A percentile compares a stretch with the other conserved stretches of the same genome.
Conservation (phyloP, 2,113 vertebrate genomes). For the Eolophus roseicapilla region DNA sequence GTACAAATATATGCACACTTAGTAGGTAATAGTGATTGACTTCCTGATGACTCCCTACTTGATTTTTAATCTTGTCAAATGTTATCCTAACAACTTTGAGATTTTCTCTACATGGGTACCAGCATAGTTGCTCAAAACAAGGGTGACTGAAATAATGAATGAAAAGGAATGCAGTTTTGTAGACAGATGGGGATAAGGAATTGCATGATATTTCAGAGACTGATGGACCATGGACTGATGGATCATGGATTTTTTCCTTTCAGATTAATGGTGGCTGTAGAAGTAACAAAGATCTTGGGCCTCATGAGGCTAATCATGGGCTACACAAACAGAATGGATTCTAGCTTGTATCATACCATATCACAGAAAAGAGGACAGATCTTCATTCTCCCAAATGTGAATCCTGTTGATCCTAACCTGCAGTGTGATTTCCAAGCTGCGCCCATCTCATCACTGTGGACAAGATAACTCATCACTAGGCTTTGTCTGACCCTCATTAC, state of each 20-base stretch:
- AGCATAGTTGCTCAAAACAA: background rate
- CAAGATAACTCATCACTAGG: background rate
- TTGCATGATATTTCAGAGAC: background rate
- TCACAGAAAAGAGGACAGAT: background rate
- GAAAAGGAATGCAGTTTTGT: background rate
- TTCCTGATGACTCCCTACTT: background rate
- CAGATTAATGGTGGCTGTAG: background rate
- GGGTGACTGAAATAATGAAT: background rate
- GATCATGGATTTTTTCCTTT: background rate
- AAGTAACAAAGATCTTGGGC: background rate
- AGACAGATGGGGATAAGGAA: background rate
- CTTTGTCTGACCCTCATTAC: background rate
- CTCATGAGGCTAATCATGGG: background rate
- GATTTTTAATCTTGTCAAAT: background rate
- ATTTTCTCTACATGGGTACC: background rate
- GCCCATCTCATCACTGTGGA: background rate
- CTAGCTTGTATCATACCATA: rapidly evolving
- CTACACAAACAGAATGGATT: background rate
- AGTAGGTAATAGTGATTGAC: background rate
- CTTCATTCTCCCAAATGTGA: background rate
- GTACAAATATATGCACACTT: background rate
- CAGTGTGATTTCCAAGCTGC: background rate
- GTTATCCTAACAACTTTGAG: background rate
- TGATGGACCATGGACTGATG: too few relatives aligned
- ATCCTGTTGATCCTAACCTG: background rate